A percentile compares a stretch with the other conserved stretches of the same genome.
phyloP scores from a whole-genome alignment of 2,797 vertebrate species.

The Anisognathus igniventris region DNA sequence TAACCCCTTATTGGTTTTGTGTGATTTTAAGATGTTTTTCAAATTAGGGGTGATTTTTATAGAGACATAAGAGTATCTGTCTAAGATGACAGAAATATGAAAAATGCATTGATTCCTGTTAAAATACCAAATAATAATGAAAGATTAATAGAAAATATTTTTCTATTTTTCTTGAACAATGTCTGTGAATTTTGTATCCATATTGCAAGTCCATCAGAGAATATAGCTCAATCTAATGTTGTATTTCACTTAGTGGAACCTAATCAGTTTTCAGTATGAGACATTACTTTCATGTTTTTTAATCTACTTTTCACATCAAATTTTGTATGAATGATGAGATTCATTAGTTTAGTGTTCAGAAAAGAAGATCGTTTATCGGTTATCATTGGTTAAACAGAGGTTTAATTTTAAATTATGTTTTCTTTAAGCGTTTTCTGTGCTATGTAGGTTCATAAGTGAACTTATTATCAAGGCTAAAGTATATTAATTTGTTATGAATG shows the following conservation, averaged over 20 bases:
- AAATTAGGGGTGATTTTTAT: neutral
- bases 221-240: neutral
- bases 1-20: neutral
- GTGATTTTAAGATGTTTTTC: neutral
- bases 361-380: neutral
- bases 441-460: neutral
- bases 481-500: neutral
- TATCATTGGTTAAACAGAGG: neutral
- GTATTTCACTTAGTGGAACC: neutral
- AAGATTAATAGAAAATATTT: neutral
- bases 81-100: neutral
- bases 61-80: neutral
- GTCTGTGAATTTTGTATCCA: neutral
- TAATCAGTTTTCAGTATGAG: neutral
- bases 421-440: neutral
- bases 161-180: neutral
- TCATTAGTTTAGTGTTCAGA: neutral
- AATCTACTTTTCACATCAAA: neutral
- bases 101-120: neutral
- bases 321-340: neutral
- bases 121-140: neutral
- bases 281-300: neutral
- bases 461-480: neutral
- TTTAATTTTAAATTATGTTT: neutral
- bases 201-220: neutral